A percentile compares a stretch with the other conserved stretches of the same genome.
Evolutionary conservation across 2,888 invertebrate species (phyloP).

Genomic region (Clivina fossor): DNA sequence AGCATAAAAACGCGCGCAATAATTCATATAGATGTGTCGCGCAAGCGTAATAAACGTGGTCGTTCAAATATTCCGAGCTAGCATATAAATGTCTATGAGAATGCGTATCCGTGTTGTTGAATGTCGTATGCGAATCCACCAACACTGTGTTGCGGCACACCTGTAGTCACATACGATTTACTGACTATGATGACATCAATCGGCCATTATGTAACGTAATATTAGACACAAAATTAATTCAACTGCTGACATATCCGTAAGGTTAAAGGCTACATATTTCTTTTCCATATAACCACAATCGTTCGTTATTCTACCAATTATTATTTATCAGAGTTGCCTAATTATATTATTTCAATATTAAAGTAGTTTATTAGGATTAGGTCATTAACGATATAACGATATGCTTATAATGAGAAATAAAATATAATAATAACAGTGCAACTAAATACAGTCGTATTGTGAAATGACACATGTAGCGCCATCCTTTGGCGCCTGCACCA

Average conservation of each 20-base stretch:
- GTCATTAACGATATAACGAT: neutral
- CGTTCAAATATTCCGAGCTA: no score
- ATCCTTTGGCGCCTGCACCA: slow-evolving; percentile 11
- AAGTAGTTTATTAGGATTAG: neutral
- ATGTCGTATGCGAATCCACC: neutral
- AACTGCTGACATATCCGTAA: slow-evolving; percentile 8
- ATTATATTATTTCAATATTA: neutral
- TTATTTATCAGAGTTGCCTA: no score
- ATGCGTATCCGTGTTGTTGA: slow-evolving; percentile 15
- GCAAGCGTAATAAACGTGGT: no score
- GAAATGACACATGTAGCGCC: slow-evolving; percentile 14
- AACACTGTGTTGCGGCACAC: slow-evolving; percentile 11
- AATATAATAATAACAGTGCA: no score
- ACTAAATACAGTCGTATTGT: no score
- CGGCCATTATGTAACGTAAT: slow-evolving; percentile 22
- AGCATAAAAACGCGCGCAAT: no score
- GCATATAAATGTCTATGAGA: no score
- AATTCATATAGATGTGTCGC: no score
- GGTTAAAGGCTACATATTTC: slow-evolving; percentile 11
- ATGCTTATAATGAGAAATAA: neutral
- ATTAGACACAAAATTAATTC: slow-evolving; percentile 23
- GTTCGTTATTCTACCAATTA: no score
- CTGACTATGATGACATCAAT: slow-evolving; percentile 26
- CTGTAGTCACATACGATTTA: slow-evolving; percentile 24
- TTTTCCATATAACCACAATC: no score